Conservation (phyloP, 2,797 vertebrate genomes). For the Myotis pilosus region DNA sequence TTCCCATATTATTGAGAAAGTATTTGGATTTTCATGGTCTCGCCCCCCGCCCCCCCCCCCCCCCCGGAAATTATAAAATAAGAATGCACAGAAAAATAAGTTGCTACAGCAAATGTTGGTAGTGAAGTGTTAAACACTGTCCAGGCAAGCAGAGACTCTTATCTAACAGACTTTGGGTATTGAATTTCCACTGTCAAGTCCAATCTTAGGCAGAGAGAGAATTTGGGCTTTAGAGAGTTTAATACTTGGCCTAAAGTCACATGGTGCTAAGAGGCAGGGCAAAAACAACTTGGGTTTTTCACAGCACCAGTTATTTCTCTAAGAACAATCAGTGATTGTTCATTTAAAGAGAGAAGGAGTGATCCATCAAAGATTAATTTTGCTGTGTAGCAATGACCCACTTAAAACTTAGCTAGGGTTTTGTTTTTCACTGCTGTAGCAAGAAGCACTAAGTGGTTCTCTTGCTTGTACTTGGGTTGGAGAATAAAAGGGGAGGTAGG, state of each 20-base stretch:
- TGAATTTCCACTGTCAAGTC: neutral
- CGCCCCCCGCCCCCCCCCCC: too few species aligned
- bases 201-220: neutral
- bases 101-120: neutral
- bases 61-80: neutral
- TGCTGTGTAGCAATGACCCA: neutral
- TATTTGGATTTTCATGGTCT: neutral
- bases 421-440: neutral
- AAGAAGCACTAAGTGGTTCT: neutral
- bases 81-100: slow-evolving; percentile 15
- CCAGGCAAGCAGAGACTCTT: neutral
- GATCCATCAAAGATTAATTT: slow-evolving; percentile 1
- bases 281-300: neutral
- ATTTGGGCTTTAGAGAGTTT: neutral
- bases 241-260: neutral
- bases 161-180: neutral
- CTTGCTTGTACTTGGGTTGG: neutral
- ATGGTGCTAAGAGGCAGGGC: neutral
- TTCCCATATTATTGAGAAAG: neutral
- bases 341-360: neutral
- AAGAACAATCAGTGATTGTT: slow-evolving; percentile 19
- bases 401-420: slow-evolving; percentile 39
- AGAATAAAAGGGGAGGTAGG: neutral
- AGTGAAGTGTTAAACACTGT: neutral
- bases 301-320: neutral